Evolutionary conservation across 2,113 vertebrate species (phyloP), one percentile per base, ranked within the genome.

Genomic region (Eretmochelys imbricata): DNA sequence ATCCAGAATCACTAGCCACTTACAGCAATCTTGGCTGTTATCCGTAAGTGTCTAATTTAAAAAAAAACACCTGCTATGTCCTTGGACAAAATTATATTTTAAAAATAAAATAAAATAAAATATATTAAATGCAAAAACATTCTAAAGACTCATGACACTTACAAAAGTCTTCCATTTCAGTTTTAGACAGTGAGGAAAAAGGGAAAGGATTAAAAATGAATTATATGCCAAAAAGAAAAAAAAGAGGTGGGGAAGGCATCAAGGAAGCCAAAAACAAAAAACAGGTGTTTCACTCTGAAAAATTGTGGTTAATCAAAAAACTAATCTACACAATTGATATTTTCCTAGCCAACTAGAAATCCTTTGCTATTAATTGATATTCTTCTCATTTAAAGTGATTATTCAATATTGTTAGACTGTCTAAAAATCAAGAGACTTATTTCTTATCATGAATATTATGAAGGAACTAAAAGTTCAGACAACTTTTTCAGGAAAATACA

Each of bases 71-170:
- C 38, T 86, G 42, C 57, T 69, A 90, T 78, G 46, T 53, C 35
- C 93, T 24, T 29, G 89, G 35, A 49, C 3, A 83, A 92, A 92
- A 59, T 54, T 19, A 9, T 5, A 1, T 0, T 16, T 57, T 53
- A 2, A 20, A 69, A 84, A 3, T 42, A 42, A 42, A 49, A 9
- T 54, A 65, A 88, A 89, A 86, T 46, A 85, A 91, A 92, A 81
- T 16, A 20, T 7, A 2, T 59, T 59, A 29, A 38, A n/a, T 16
- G 1, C 20, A 0, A 5, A n/a, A n/a, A 49, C 50, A 0, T 2
- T 25, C 27, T 8, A 76, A 80, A 54, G 12, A 51, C 27, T n/a
- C 57, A n/a, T 20, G 19, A 38, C 84, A 59, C 78, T 84, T 89
- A 51, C 49, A 91, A 87, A 89, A 38, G 7, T 72, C 31, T 38